phyloP scores from a whole-genome alignment of 2,888 invertebrate species.

The Drosophila maculinotata region DNA sequence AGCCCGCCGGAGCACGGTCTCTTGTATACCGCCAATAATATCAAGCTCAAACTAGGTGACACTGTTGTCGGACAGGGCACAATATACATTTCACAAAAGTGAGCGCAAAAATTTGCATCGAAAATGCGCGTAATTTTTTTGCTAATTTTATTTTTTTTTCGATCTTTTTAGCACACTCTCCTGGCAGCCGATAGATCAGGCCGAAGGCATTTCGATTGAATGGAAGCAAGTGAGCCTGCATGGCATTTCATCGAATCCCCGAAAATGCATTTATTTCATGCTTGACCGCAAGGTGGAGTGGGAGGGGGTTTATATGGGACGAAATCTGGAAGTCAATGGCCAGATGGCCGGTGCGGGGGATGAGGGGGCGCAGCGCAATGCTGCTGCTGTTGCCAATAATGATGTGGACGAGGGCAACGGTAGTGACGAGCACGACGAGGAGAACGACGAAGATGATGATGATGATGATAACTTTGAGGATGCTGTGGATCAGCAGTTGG shows the following conservation, averaged over 20 bases:
- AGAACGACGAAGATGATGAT: constrained; percentile 85
- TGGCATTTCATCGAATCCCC: constrained; percentile 82
- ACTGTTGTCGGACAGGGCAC: constrained; percentile 80
- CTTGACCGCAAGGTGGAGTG: constrained; percentile 83
- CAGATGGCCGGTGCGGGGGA: constrained; percentile 64
- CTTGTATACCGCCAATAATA: constrained; percentile 80
- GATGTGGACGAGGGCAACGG: constrained; percentile 77
- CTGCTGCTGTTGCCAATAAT: constrained; percentile 43
- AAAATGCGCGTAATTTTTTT: too few species aligned
- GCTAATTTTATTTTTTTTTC: constrained; percentile 14
- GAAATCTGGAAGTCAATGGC: constrained; percentile 61
- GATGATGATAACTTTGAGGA: constrained; percentile 84
- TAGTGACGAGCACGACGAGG: constrained; percentile 77
- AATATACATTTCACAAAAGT: constrained; percentile 84
- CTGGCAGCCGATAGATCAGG: constrained; percentile 81
- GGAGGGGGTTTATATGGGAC: constrained; percentile 80
- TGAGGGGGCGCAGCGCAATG: constrained; percentile 42
- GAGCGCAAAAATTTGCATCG: constrained; percentile 42
- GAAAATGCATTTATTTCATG: constrained; percentile 84
- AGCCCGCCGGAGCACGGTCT: constrained; percentile 81
- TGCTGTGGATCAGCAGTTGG: constrained; percentile 84
- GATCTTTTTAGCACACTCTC: constrained; percentile 74
- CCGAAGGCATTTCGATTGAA: constrained; percentile 83
- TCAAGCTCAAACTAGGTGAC: constrained; percentile 82
- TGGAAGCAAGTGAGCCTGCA: constrained; percentile 84